Percentiles rank a stretch among this genome's conserved stretches.
Evolutionary conservation across 2,113 vertebrate species (phyloP).

Genomic region (Illadopsis cleaveri): DNA sequence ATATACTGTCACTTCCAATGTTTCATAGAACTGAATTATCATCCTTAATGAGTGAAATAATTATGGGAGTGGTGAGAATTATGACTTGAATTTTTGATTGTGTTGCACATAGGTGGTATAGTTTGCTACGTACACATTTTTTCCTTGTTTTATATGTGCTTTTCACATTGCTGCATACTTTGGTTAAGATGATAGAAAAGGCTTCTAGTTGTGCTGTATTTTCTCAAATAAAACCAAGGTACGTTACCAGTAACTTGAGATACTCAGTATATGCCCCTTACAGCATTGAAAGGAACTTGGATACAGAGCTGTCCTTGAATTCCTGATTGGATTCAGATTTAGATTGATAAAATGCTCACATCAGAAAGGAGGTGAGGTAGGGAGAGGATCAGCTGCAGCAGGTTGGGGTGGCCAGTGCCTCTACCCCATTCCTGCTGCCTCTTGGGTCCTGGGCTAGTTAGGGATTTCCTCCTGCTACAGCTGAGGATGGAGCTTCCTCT

Average conservation of each 20-base stretch:
- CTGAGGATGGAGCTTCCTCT: slow-evolving; percentile 45
- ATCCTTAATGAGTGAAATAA: slow-evolving; percentile 80
- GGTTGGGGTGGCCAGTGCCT: not conserved
- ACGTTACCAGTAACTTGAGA: not conserved
- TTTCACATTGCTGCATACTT: slow-evolving; percentile 82
- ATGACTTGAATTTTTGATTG: slow-evolving; percentile 90
- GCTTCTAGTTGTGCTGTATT: slow-evolving; percentile 62
- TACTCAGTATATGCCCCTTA: not conserved
- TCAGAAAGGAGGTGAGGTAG: not conserved
- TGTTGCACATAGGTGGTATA: slow-evolving; percentile 86
- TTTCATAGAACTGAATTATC: slow-evolving; percentile 80
- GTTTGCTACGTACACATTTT: slow-evolving; percentile 81
- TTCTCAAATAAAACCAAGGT: slow-evolving; percentile 71
- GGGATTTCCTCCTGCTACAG: slow-evolving; percentile 6
- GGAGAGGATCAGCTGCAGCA: not conserved
- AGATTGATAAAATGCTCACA: not conserved
- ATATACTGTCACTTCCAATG: slow-evolving; percentile 81
- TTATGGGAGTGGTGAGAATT: slow-evolving; percentile 77
- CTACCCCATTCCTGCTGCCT: not conserved
- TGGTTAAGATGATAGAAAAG: slow-evolving; percentile 66
- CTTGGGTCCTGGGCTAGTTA: not conserved
- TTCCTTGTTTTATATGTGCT: slow-evolving; percentile 85
- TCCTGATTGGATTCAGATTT: not conserved
- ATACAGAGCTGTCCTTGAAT: not conserved
- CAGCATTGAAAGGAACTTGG: not conserved